A percentile compares a stretch with the other conserved stretches of the same genome.
Conservation (phyloP, 2,888 invertebrate species). For the Lucinisca nassula region DNA sequence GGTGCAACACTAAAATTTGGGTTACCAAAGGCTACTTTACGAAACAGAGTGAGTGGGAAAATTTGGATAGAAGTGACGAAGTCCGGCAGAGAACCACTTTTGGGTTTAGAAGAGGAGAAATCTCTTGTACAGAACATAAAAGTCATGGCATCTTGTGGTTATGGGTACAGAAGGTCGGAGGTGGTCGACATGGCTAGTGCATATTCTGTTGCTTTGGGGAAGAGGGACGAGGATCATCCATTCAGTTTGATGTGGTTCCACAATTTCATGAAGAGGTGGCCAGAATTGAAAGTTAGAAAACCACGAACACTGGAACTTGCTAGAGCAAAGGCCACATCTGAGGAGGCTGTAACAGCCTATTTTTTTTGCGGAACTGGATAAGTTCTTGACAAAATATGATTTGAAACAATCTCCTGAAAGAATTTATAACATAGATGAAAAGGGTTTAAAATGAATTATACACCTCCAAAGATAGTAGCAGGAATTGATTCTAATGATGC, state of each 20-base stretch:
- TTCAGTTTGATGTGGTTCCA: too few species aligned
- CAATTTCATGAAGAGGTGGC: not conserved
- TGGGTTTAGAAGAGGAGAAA: not conserved
- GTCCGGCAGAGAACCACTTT: not conserved
- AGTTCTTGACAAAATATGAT: constrained; percentile 36
- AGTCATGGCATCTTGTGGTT: constrained; percentile 6
- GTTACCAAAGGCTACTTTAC: not conserved
- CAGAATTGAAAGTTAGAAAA: not conserved
- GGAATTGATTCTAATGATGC: not conserved
- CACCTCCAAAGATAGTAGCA: constrained; percentile 17
- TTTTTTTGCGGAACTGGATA: constrained; percentile 29
- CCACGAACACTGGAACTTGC: not conserved
- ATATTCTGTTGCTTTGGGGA: not conserved
- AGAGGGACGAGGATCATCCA: not conserved
- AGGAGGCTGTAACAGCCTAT: constrained; percentile 21
- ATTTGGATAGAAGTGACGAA: not conserved
- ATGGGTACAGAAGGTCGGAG: not conserved
- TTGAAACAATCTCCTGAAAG: constrained; percentile 26
- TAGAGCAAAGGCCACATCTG: constrained; percentile 36
- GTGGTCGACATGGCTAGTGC: not conserved
- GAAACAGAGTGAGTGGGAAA: not conserved
- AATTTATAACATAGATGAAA: constrained; percentile 47
- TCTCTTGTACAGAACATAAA: not conserved
- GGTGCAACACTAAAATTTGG: not conserved
- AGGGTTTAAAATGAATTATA: constrained; percentile 1